Evolutionary conservation across 2,888 invertebrate genomes (phyloP).

Genomic region (Diadegma fenestrale): DNA sequence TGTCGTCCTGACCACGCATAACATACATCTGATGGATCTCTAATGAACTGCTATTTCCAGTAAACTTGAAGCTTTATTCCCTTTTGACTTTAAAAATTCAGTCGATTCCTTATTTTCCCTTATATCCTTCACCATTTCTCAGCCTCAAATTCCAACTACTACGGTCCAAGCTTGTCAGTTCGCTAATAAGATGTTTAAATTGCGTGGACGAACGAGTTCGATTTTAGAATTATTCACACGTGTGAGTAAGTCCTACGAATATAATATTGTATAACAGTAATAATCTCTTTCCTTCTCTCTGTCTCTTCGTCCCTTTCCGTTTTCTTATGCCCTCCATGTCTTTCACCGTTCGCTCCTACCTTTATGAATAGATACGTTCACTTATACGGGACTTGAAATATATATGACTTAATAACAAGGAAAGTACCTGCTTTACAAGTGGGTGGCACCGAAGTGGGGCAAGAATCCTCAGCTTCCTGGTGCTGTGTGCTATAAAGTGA

Average conservation of each 20-base stretch:
- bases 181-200: neutral
- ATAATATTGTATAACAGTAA: neutral
- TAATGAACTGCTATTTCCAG: conserved; percentile 26
- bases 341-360: neutral
- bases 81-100: neutral
- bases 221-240: neutral
- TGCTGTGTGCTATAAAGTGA: conserved; percentile 14
- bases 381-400: conserved; percentile 5
- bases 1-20: conserved; percentile 50
- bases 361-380: neutral
- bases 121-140: neutral
- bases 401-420: conserved; percentile 5
- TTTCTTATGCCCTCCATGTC: neutral
- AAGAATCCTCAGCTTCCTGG: neutral
- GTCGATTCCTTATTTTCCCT: neutral
- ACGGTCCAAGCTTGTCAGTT: neutral
- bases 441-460: neutral
- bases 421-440: conserved; percentile 29
- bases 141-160: neutral
- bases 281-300: too few relatives aligned
- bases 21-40: conserved; percentile 26
- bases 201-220: neutral
- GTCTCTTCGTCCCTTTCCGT: neutral
- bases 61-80: conserved; percentile 13
- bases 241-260: neutral